Evolutionary conservation across 2,797 vertebrate species (phyloP), one percentile per base, ranked within the genome.

Genomic region (Mus minutoides): DNA sequence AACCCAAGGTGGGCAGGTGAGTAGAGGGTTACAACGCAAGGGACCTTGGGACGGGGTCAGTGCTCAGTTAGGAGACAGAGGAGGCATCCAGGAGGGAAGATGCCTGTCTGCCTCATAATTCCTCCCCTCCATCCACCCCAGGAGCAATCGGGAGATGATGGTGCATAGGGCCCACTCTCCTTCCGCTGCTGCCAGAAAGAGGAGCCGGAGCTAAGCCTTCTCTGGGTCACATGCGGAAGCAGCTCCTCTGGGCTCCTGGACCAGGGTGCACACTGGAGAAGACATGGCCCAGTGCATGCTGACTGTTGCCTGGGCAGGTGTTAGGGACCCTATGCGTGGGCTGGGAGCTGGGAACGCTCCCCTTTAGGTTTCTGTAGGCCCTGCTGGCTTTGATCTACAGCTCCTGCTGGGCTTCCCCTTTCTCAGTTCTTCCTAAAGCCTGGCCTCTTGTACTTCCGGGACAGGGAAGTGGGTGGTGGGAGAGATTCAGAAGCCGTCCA

Each of bases 401-500:
- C 80, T 13, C 10, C 3, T 49, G 54, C 64, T 34, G 34, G 60
- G 40, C 37, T 87, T 64, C 13, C 64, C 46, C 37, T 64, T 82
- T 29, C 40, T 26, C 13, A 14, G 29, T 21, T 90, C 87, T 73
- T 52, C 52, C 56, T 52, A 43, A 78, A 62, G 64, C 52, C 19
- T n/a, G 88, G 90, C 75, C 86, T 92, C 89, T 49, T 77, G 77
- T 26, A 49, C 60, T 80, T 85, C 80, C 67, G 49, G 88, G 85
- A 49, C 73, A 71, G 58, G 75, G 75, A 76, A 88, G 85, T 21
- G 60, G 82, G 90, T 77, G 78, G 58, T 76, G 40, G 69, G 79
- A 92, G 90, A 64, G 73, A 94, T 83, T 62, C 82, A 83, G 93
- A 88, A 78, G 62, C 46, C 16, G 43, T 67, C 94, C 49, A 34